Evolutionary conservation across 2,888 invertebrate genomes (phyloP).

Genomic region (Ornithoptera priamus): DNA sequence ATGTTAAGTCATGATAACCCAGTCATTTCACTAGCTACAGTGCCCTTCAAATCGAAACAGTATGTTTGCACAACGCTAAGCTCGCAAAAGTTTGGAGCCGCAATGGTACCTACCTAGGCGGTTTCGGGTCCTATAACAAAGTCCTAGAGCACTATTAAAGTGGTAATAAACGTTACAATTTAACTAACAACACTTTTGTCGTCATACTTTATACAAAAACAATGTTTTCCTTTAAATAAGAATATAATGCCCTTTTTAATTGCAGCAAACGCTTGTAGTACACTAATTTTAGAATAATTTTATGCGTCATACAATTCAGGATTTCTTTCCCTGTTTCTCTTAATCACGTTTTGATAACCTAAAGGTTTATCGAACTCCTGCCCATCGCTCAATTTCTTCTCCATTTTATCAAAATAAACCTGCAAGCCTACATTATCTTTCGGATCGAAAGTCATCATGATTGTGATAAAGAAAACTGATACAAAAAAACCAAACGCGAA

Average conservation of each 20-base stretch:
- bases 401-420: conserved; percentile 38
- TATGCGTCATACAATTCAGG: conserved; percentile 66
- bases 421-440: conserved; percentile 40
- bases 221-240: background rate
- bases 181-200: background rate
- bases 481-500: conserved; percentile 57
- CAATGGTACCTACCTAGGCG: too few species aligned
- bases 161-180: background rate
- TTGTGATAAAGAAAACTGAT: conserved; percentile 36
- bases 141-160: background rate
- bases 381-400: conserved; percentile 27
- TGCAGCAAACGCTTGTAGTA: background rate
- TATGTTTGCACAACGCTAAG: too few species aligned
- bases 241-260: background rate
- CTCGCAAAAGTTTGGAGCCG: too few species aligned
- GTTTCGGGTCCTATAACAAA: too few species aligned
- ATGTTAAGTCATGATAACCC: too few species aligned
- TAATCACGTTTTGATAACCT: conserved; percentile 56
- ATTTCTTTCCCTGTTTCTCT: conserved; percentile 48
- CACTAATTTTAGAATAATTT: conserved; percentile 32
- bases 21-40: too few species aligned
- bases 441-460: conserved; percentile 38
- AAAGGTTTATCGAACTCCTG: conserved; percentile 48
- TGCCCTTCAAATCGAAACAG: too few species aligned
- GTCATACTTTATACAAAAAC: background rate